A percentile compares a stretch with the other conserved stretches of the same genome.
phyloP scores from a whole-genome alignment of 2,797 vertebrate genomes.

The Hylomyscus alleni region DNA sequence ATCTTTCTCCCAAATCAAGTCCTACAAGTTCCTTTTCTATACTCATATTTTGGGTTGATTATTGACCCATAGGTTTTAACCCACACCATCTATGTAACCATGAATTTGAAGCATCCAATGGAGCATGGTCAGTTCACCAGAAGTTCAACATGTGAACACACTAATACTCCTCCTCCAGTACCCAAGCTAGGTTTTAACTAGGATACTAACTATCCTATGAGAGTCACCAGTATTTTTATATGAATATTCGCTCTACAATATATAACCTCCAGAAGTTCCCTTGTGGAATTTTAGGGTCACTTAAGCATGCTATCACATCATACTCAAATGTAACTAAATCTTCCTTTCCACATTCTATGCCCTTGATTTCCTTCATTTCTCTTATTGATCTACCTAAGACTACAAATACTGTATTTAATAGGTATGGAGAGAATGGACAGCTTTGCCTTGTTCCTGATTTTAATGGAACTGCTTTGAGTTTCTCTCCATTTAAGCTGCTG shows the following conservation, averaged over 20 bases:
- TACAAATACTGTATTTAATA: neutral
- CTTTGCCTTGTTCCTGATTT: neutral
- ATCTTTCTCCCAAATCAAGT: neutral
- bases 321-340: neutral
- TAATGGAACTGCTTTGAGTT: neutral
- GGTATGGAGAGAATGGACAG: neutral
- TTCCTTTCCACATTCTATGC: neutral
- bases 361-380: neutral
- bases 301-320: neutral
- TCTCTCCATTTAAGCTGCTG: neutral
- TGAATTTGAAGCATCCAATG: neutral
- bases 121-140: neutral
- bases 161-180: neutral
- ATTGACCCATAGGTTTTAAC: neutral
- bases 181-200: neutral
- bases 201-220: neutral
- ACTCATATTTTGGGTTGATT: neutral
- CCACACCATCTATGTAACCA: too few relatives aligned
- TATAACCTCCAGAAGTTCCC: neutral
- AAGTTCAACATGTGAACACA: neutral
- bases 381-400: neutral
- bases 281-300: neutral
- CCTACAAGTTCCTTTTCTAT: neutral
- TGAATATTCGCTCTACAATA: neutral
- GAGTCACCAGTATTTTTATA: neutral